A percentile compares a stretch with the other conserved stretches of the same genome.
Conservation (phyloP, 2,888 invertebrate species). For the Odontocerum albicorne region DNA sequence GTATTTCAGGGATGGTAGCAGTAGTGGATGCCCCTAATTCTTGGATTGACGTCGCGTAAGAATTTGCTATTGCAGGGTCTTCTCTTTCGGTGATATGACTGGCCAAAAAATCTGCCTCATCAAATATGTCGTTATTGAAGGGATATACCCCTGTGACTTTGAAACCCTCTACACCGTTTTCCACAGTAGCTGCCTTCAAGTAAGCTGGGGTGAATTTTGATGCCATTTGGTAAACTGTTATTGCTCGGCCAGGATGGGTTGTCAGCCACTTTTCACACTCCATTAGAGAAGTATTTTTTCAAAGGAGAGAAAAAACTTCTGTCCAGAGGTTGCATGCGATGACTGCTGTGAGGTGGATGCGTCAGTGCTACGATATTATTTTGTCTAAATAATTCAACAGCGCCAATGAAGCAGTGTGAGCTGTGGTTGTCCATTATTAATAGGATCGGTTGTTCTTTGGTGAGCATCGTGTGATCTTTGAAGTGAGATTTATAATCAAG, state of each 20-base stretch:
- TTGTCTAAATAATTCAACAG: slow-evolving; percentile 37
- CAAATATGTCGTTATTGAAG: slow-evolving; percentile 30
- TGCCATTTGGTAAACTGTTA: slow-evolving; percentile 40
- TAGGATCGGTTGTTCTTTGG: slow-evolving; percentile 38
- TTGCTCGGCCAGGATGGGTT: slow-evolving; percentile 37
- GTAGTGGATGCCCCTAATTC: not conserved
- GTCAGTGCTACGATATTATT: slow-evolving; percentile 37
- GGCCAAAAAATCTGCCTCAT: slow-evolving; percentile 27
- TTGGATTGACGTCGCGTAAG: not conserved
- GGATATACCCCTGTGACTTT: slow-evolving; percentile 28
- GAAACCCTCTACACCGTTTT: slow-evolving; percentile 23
- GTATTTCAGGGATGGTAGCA: not conserved
- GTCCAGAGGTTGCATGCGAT: slow-evolving; percentile 39
- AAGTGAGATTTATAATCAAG: slow-evolving; percentile 14
- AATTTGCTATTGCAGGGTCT: slow-evolving; percentile 1
- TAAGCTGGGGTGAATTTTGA: slow-evolving; percentile 37
- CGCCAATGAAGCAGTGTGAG: slow-evolving; percentile 38
- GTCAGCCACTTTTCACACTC: slow-evolving; percentile 34
- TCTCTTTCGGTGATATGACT: slow-evolving; percentile 18
- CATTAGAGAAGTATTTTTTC: not conserved
- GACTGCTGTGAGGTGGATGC: slow-evolving; percentile 38
- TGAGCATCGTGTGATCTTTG: slow-evolving; percentile 33
- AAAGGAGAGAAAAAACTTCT: not conserved
- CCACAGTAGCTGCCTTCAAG: slow-evolving; percentile 35
- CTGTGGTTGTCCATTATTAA: slow-evolving; percentile 41